Conservation (phyloP, 2,888 invertebrate species). For the Incurvaria masculella region DNA sequence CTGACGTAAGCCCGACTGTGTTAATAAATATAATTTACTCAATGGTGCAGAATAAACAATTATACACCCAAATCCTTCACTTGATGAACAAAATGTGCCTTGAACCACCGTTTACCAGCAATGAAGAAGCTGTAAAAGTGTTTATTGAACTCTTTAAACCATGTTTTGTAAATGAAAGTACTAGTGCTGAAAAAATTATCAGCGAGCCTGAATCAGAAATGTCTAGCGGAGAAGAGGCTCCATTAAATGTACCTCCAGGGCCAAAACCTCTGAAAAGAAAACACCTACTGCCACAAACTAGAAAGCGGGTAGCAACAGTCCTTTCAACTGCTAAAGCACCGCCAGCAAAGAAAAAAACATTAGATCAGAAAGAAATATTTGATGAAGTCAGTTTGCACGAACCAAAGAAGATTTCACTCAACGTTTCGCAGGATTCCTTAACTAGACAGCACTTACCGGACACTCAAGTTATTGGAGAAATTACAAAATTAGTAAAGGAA, state of each 20-base stretch:
- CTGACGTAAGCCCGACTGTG: conserved; percentile 67
- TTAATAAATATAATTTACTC: conserved; percentile 76
- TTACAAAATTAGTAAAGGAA: conserved; percentile 38
- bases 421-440: conserved; percentile 38
- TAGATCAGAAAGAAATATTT: conserved; percentile 39
- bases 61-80: conserved; percentile 84
- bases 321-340: conserved; percentile 25
- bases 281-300: conserved; percentile 33
- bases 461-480: conserved; percentile 37
- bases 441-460: conserved; percentile 28
- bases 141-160: conserved; percentile 36
- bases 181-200: conserved; percentile 2
- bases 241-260: no score
- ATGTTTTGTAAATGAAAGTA: conserved; percentile 20
- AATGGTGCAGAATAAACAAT: conserved; percentile 70
- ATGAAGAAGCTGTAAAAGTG: conserved; percentile 27
- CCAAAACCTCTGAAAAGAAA: conserved; percentile 31
- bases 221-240: conserved; percentile 38
- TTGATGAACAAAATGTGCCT: conserved; percentile 95
- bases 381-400: conserved; percentile 34
- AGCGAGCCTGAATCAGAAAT: conserved; percentile 45
- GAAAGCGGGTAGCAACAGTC: conserved; percentile 29
- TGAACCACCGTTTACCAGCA: conserved; percentile 73
- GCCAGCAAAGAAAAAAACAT: conserved; percentile 27
- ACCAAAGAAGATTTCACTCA: conserved; percentile 41